Conservation (phyloP, 2,113 vertebrate species). For the Menidia beryllina region DNA sequence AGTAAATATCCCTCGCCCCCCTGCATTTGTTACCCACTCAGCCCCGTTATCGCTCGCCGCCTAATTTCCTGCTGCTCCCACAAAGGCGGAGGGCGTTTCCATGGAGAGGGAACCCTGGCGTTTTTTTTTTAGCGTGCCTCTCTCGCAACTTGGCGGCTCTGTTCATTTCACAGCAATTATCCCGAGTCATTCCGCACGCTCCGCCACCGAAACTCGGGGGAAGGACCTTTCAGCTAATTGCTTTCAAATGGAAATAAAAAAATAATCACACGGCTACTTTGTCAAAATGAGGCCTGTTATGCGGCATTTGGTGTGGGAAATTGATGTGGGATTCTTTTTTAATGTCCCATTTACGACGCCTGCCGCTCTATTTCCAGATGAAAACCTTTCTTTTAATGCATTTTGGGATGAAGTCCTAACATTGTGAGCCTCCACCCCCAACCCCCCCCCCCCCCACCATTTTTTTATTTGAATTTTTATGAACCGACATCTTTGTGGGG, state of each 20-base stretch:
- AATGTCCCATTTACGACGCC: slow-evolving; percentile 69
- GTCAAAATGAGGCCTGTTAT: slow-evolving; percentile 71
- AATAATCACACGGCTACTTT: slow-evolving; percentile 77
- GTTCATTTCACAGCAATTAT: slow-evolving; percentile 83
- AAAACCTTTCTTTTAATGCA: slow-evolving; percentile 51
- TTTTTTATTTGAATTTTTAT: slow-evolving; percentile 13
- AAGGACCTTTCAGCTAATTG: slow-evolving; percentile 77
- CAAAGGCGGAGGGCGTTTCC: slow-evolving; percentile 78
- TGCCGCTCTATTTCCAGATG: slow-evolving; percentile 54
- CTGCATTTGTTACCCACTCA: slow-evolving; percentile 73
- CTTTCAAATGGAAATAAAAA: slow-evolving; percentile 81
- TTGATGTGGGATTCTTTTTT: slow-evolving; percentile 70
- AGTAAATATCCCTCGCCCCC: slow-evolving; percentile 75
- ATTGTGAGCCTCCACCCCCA: too few species aligned
- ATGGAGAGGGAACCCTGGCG: slow-evolving; percentile 74
- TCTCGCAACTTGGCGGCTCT: slow-evolving; percentile 74
- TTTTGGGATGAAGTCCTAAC: slow-evolving; percentile 50
- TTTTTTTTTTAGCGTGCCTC: slow-evolving; percentile 59
- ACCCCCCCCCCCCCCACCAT: slow-evolving; percentile 14
- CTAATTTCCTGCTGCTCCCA: slow-evolving; percentile 76
- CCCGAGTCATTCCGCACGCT: slow-evolving; percentile 73
- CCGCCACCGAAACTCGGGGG: slow-evolving; percentile 73
- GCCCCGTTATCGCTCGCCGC: slow-evolving; percentile 72
- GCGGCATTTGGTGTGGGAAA: slow-evolving; percentile 63
- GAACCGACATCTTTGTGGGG: slow-evolving; percentile 16